phyloP scores from a whole-genome alignment of 2,113 vertebrate genomes.

The Archocentrus centrarchus region DNA sequence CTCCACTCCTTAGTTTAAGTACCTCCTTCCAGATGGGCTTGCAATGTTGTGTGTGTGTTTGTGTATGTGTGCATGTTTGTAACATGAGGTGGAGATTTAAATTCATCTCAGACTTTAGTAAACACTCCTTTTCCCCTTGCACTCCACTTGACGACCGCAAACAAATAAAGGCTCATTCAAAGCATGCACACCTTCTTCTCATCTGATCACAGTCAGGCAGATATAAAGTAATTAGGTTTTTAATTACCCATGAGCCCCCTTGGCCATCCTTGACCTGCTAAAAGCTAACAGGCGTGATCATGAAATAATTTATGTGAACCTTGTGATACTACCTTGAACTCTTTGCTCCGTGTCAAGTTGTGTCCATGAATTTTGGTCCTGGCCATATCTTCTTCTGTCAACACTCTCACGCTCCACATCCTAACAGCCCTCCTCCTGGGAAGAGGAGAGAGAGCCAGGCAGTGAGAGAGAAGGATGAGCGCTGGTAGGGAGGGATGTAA shows the following conservation, averaged over 20 bases:
- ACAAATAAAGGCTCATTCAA: constrained; percentile 63
- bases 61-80: constrained; percentile 27
- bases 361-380: constrained; percentile 52
- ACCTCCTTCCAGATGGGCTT: constrained; percentile 33
- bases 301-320: constrained; percentile 54
- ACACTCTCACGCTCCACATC: constrained; percentile 66
- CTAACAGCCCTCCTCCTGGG: constrained; percentile 30
- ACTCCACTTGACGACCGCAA: constrained; percentile 39
- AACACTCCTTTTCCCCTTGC: constrained; percentile 27
- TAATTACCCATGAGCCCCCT: constrained; percentile 42
- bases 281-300: constrained; percentile 26
- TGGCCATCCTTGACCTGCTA: constrained; percentile 41
- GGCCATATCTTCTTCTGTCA: constrained; percentile 72
- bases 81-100: constrained; percentile 41
- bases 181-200: constrained; percentile 41
- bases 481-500: constrained; percentile 5
- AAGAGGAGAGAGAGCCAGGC: constrained; percentile 11
- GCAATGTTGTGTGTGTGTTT: not conserved
- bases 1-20: not conserved
- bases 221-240: constrained; percentile 37
- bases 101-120: constrained; percentile 46
- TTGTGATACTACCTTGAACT: constrained; percentile 45
- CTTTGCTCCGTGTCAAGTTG: constrained; percentile 34
- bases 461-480: constrained; percentile 22
- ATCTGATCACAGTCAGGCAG: constrained; percentile 32